phyloP scores from a whole-genome alignment of 2,888 invertebrate genomes.

The Panzeria rudis region DNA sequence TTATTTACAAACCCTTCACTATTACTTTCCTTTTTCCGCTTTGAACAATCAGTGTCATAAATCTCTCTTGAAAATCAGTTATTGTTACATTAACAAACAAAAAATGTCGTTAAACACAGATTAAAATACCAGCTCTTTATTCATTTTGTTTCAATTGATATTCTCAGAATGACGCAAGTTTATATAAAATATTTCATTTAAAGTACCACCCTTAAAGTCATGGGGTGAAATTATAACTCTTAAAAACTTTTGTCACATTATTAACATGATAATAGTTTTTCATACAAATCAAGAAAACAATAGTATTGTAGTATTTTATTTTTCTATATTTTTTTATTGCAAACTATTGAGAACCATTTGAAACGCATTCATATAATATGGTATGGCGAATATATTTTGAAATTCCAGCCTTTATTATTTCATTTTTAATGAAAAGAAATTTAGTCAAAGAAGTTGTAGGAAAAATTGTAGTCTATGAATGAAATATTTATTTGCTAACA shows the following conservation, averaged over 20 bases:
- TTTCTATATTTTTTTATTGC: slow-evolving; percentile 12
- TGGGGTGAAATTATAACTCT: slow-evolving; percentile 22
- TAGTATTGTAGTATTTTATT: slow-evolving; percentile 47
- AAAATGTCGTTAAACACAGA: slow-evolving; percentile 10
- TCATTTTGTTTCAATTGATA: slow-evolving; percentile 9
- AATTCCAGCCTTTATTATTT: slow-evolving; percentile 4
- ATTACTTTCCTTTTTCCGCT: neutral
- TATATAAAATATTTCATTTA: slow-evolving; percentile 42
- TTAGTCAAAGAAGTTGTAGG: neutral
- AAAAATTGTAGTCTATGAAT: slow-evolving; percentile 70
- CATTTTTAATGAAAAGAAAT: neutral
- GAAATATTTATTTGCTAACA: slow-evolving; percentile 81
- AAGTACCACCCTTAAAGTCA: slow-evolving; percentile 48
- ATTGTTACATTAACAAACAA: slow-evolving; percentile 34
- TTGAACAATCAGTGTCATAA: slow-evolving; percentile 46
- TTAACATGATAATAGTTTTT: slow-evolving; percentile 67
- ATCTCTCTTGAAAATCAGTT: slow-evolving; percentile 48
- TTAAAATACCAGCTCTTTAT: slow-evolving; percentile 32
- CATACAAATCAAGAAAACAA: slow-evolving; percentile 56
- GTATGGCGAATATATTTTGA: slow-evolving; percentile 20
- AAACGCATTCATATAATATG: slow-evolving; percentile 10
- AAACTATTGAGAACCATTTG: slow-evolving; percentile 57
- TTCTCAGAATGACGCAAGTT: slow-evolving; percentile 27
- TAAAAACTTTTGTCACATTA: slow-evolving; percentile 60
- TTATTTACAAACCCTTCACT: slow-evolving; percentile 13